These are phyloP conservation scores for Noctua fimbriata DNA, from an alignment of 2,888 invertebrate genomes.

Conservation along the genomic window DNA sequence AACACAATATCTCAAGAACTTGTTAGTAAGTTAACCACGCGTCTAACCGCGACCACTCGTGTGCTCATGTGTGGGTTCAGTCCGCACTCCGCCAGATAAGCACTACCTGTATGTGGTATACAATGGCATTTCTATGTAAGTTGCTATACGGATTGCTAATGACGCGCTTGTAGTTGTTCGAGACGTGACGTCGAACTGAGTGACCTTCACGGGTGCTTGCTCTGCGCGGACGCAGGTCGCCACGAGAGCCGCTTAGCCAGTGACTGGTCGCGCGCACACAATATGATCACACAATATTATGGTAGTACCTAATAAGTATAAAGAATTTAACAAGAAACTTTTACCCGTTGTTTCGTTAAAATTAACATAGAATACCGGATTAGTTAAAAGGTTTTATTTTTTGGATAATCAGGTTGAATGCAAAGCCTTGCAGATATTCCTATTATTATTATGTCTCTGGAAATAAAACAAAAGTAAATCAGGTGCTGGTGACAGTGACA, in stretches of 20 bases:
- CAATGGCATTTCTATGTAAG: constrained; percentile 68
- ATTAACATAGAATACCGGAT: background rate
- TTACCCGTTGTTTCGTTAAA: background rate
- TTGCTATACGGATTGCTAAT: constrained; percentile 66
- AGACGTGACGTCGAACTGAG: constrained; percentile 80
- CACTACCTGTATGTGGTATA: constrained; percentile 72
- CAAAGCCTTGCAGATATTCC: constrained; percentile 12
- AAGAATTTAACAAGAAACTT: background rate
- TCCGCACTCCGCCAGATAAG: constrained; percentile 80
- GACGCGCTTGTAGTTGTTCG: constrained; percentile 71
- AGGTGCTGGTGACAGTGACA: constrained; percentile 25
- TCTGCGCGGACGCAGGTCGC: constrained; percentile 72
- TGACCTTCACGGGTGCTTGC: constrained; percentile 86
- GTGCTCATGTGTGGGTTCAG: constrained; percentile 82
- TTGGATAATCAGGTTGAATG: constrained; percentile 3
- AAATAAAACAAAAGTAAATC: constrained; percentile 55
- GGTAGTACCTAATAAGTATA: background rate
- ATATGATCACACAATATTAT: constrained; percentile 46
- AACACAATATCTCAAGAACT: constrained; percentile 38
- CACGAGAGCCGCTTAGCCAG: constrained; percentile 23
- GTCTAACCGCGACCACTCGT: constrained; percentile 77
- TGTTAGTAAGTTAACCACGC: constrained; percentile 71
- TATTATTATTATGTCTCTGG: background rate
- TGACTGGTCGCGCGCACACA: constrained; percentile 39
- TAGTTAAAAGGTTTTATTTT: background rate